Conservation (phyloP, 2,113 vertebrate genomes). For the Nicator chloris region DNA sequence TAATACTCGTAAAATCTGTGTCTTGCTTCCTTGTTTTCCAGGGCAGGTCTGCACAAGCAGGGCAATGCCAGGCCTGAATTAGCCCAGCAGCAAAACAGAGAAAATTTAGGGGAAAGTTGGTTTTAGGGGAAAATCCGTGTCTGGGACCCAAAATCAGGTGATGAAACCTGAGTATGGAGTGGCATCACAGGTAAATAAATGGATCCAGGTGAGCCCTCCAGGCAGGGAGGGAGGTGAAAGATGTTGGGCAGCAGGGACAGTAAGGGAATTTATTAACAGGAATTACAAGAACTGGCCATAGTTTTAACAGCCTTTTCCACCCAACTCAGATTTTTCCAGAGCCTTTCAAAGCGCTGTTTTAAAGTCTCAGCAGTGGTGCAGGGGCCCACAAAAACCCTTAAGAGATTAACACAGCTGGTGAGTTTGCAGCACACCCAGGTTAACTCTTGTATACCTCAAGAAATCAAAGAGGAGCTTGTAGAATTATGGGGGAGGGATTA, state of each 20-base stretch:
- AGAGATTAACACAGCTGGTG: neutral
- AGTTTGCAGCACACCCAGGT: neutral
- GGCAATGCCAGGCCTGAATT: neutral
- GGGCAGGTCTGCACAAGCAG: neutral
- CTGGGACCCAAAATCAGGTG: neutral
- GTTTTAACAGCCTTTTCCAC: neutral
- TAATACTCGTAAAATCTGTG: neutral
- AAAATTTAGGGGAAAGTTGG: neutral
- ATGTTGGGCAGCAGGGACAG: neutral
- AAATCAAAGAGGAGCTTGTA: neutral
- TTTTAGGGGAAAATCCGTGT: neutral
- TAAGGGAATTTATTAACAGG: neutral
- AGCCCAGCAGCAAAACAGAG: neutral
- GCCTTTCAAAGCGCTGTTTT: neutral
- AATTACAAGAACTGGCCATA: neutral
- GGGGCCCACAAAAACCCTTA: neutral
- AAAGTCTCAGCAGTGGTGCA: neutral
- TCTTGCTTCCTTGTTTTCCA: neutral
- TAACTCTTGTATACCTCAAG: neutral
- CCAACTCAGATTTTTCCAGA: neutral
- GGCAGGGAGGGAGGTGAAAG: neutral
- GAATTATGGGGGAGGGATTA: accelerated
- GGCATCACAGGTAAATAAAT: neutral
- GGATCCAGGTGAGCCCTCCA: neutral
- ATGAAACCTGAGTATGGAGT: neutral